Base-by-base conservation (phyloP, 2,113 vertebrate species). In the Miniopterus natalensis region DNA sequence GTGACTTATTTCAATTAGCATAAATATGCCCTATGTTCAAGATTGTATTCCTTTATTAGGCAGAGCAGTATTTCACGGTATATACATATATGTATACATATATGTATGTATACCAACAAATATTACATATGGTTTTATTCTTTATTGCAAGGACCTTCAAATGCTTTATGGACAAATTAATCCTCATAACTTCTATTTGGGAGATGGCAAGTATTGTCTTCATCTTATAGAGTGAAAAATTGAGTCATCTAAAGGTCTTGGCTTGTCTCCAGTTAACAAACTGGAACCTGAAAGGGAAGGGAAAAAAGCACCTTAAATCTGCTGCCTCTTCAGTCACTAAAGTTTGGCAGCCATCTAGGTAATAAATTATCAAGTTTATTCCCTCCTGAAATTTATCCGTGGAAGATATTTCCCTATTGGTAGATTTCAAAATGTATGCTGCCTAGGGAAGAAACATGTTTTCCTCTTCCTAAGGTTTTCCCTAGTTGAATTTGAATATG, bases 141-240 rank as follows among this genome's bases (percentile, higher is more conserved):
- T 93, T 97, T 94, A 94, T 88, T 79, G 53, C 73, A 61, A 84
- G 68, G 63, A 89, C 86, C 40, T 96, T 84, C 80, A 91, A 75
- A 77, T 92, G 59, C 40, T 87, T 96, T 95, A 75, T 61, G 93
- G 81, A 75, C 45, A 94, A 63, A 95, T 93, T 96, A 96, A 95
- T 93, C 70, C 91, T 96, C 51, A 84, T 88, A 96, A 93, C 70
- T 79, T 96, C 83, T 93, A 27, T 71, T 53, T 93, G 70, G 78
- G 74, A 96, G 89, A 89, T 88, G 88, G 91, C 45, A 95, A 91
- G 65, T 80, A 79, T 96, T 90, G 94, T 95, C 93, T 93, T 97
- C 74, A 93, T 94, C 79, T 94, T 94, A 86, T 36, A 59, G 83
- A 93, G 84, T 92, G 94, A 89, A 91, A 97, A 89, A 83, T 77